Base-by-base conservation (phyloP, 2,797 vertebrate species). In the Smutsia temminckii region DNA sequence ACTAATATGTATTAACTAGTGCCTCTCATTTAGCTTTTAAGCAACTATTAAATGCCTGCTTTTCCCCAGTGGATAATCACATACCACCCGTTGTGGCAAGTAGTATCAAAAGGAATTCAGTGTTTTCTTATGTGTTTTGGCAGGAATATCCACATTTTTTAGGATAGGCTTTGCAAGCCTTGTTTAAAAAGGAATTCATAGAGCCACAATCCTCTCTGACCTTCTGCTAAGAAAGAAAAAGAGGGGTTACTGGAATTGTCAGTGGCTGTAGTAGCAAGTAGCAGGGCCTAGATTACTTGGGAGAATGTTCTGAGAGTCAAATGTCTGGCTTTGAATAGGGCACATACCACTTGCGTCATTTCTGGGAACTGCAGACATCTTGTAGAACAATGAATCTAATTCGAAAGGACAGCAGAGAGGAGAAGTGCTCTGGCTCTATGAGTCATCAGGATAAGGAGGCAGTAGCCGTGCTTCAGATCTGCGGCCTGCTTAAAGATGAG, bases 311-410 rank as follows among this genome's bases (percentile, higher is more conserved):
- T 85, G 72, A 71, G 89, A 94, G 80, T 96, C 89, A 93, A 55
- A 87, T 37, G 78, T 63, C 64, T 71, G 88, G 57, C 68, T 97
- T 53, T 93, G 72, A 95, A 71, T 21, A 85, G 68, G 85, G 63
- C 25, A 69, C 80, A 83, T 10, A 78, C 29, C 32, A 53, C 49
- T 95, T 96, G 91, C 86, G 12, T 97, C 96, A 97, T 97, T 98
- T 98, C 97, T 98, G 97, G 96, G 97, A 97, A 98, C 53, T 16
- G 59, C 91, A 92, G 89, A 93, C 85, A 77, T 95, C 91, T 95
- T 96, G 74, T 77, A 86, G 68, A 96, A 92, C 51, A 91, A 63
- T 95, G 95, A 96, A 96, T 97, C 93, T 96, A 97, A 98, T 97
- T 97, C 96, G 93, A 88, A 96, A 97, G 95, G 97, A 97, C 93